Evolutionary conservation across 2,113 vertebrate species (phyloP), one percentile per base, ranked within the genome.

Genomic region (Leiothrix lutea): DNA sequence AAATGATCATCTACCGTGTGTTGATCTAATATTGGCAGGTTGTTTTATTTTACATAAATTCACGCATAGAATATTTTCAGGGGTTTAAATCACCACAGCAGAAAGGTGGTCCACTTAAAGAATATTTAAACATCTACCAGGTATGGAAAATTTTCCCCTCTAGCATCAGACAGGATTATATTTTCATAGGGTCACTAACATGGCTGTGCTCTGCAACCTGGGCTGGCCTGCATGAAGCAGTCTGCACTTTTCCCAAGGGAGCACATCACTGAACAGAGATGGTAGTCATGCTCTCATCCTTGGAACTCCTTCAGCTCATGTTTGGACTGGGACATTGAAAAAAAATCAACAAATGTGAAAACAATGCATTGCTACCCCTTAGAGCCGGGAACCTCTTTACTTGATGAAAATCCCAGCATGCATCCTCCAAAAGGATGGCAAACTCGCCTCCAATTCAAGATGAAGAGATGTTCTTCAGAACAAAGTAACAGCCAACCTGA

Each of bases 31-130:
- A 45, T 47, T 50, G 16, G 36, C 48, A 69, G 12, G 19, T n/a
- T 71, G 53, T 26, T 65, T 65, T 53, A 60, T 75, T 65, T 80
- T 44, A 87, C 21, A n/a, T 12, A 90, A 95, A 85, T 64, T 64
- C 28, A 60, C 6, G 19, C 48, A 60, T 0, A 61, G 15, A 74
- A 8, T 89, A 85, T 60, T 91, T 87, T 33, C 57, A 67, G 22
- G 20, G 2, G 3, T 35, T 84, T 75, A 62, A 67, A 78, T 48
- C 53, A 71, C 44, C 44, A 85, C 17, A 64, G 57, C 38, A 91
- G 53, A 90, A 92, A 70, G 31, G 35, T 5, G 0, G 36, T 81
- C 40, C 78, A 79, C 57, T 44, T 60, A 25, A 81, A 81, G 20
- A 74, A 31, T 36, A 86, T 16, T 21, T 35, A 69, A 82, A 71